Conservation (phyloP, 2,113 vertebrate species). For the Salvator merianae region DNA sequence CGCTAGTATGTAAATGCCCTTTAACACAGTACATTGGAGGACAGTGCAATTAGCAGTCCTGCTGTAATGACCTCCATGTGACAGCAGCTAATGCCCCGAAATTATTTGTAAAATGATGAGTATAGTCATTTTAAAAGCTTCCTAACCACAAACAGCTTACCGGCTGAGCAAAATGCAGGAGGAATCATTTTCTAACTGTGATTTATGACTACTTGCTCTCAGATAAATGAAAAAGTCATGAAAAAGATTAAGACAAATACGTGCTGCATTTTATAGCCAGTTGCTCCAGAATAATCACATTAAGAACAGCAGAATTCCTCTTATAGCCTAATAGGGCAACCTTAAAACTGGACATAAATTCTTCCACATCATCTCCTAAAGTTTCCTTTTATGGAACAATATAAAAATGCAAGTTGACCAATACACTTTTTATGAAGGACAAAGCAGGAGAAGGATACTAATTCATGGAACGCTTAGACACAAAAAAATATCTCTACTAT, state of each 20-base stretch:
- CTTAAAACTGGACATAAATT: not conserved
- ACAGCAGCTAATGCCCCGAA: not conserved
- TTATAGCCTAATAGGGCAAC: not conserved
- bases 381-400: not conserved
- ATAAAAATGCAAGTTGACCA: not conserved
- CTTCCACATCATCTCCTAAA: not conserved
- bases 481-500: conserved; percentile 20
- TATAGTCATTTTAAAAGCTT: conserved; percentile 6
- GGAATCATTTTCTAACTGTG: not conserved
- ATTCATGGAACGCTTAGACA: conserved; percentile 15
- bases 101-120: accelerated
- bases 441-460: conserved; percentile 11
- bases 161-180: conserved; percentile 27
- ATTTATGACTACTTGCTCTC: not conserved
- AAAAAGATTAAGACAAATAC: conserved; percentile 38
- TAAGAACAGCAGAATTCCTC: not conserved
- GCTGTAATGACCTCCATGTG: not conserved
- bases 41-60: not conserved
- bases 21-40: conserved; percentile 7
- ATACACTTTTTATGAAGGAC: conserved; percentile 31
- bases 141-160: conserved; percentile 22
- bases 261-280: conserved; percentile 21
- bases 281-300: not conserved
- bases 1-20: not conserved
- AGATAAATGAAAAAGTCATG: conserved; percentile 32